Base-by-base conservation (phyloP, 1,140 invertebrate species). In the Chironomus striatipennis region DNA sequence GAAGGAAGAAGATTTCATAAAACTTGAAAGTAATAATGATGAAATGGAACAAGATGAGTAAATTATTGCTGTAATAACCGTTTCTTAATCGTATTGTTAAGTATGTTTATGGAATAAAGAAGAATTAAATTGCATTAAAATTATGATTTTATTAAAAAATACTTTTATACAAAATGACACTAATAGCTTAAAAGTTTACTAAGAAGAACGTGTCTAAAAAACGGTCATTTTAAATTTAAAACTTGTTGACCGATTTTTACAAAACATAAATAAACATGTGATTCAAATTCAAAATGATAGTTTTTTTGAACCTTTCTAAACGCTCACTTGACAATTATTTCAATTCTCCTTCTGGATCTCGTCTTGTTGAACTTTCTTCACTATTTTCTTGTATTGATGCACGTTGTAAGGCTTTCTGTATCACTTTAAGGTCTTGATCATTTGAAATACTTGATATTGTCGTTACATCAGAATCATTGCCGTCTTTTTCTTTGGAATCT, bases 1-100 rank as follows among this genome's bases (percentile, higher is more conserved):
- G 80, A 81, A 84, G 67, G 83, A 84, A 72, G 81, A 80, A 57
- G 74, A 77, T 43, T 72, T 76, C 17, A 75, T 34, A 73, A 76
- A 76, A 76, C 18, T 70, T 6, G 20, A 21, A 7, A 70, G 6
- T 17, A 17, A 70, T 20, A 70, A 20, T 21, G 65, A 70, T 70
- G 65, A 70, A 18, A 34, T 34, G 24, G 4, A 7, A 18, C 1
- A 9, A 9, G 10, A 73, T 24, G 21, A 34, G 24, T 5, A 34
- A 34, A 34, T 34, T 34, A 34, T 2, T 34, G 24, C 5, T n/a
- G n/a, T n/a, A n/a, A n/a, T n/a, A n/a, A n/a, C n/a, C n/a, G n/a
- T n/a, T n/a, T n/a, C n/a, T n/a, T n/a, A n/a, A n/a, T n/a, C n/a
- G n/a, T n/a, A n/a, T n/a, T n/a, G n/a, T n/a, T n/a, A n/a, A n/a